phyloP scores from a whole-genome alignment of 1,140 invertebrate genomes.

The Pogonomyrmex barbatus region DNA sequence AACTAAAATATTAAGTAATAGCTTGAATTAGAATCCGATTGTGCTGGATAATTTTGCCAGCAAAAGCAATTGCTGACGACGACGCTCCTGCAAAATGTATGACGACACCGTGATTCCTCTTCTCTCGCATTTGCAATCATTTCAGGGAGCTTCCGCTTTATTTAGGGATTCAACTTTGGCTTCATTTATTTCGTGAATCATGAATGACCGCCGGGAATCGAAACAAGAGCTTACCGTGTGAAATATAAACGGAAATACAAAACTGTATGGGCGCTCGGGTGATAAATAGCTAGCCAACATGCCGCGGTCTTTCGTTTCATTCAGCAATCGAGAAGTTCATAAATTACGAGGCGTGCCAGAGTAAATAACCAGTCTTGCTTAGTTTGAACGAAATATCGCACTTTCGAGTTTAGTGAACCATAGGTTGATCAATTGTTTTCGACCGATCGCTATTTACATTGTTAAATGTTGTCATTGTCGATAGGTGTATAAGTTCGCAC shows the following conservation, averaged over 20 bases:
- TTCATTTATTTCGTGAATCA: neutral
- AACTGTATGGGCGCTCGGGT: neutral
- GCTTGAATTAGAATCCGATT: neutral
- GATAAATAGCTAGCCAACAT: neutral
- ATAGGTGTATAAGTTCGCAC: neutral
- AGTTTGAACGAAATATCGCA: neutral
- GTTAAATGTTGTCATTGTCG: neutral
- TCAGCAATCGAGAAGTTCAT: constrained; percentile 5
- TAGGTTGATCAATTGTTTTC: neutral
- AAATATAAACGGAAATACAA: neutral
- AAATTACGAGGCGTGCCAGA: constrained; percentile 11
- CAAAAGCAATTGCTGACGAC: neutral
- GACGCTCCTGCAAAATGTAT: constrained; percentile 13
- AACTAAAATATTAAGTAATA: constrained; percentile 25
- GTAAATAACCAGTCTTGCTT: constrained; percentile 14
- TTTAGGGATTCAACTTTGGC: neutral
- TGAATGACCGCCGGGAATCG: neutral
- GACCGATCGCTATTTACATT: neutral
- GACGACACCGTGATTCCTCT: neutral
- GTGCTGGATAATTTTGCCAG: neutral
- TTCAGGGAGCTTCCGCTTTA: neutral
- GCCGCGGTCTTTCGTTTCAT: neutral
- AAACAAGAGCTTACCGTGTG: neutral
- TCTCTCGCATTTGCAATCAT: neutral
- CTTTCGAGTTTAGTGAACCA: neutral